Base-by-base conservation (phyloP, 1,140 invertebrate species). In the Lepidurus arcticus region DNA sequence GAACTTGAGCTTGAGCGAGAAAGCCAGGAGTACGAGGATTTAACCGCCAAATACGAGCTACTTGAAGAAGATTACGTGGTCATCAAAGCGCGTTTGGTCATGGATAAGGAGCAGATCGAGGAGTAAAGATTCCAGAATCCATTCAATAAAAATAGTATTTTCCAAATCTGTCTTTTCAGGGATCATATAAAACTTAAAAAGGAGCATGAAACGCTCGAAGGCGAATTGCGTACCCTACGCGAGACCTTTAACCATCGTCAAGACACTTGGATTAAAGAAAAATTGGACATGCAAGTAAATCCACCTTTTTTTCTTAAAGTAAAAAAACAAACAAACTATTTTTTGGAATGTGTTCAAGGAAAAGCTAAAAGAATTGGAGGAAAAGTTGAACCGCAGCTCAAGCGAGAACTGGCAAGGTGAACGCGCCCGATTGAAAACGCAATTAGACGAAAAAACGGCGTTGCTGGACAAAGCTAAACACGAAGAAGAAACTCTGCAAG, bases 51-150 rank as follows among this genome's bases (percentile, higher is more conserved):
- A 84, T 93, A 94, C 84, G 93, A 93, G 82, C 87, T 92, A 79
- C 85, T 96, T n/a, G 90, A 91, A 82, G 92, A 94, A 83, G 92
- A 94, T 82, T 92, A 92, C 81, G 91, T 93, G 0, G 88, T 92
- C 0, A 90, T 90, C 75, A 94, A 94, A 84, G 89, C 91, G 16
- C 88, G 92, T 84, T 85, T 93, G 1, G 91, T 92, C 7, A 90
- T 89, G 47, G 92, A 94, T 83, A 94, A 92, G 81, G 90, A 94
- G 87, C 88, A 88, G 53, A 81, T 92, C 44, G 88, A 90, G 81
- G 85, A 75, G 80, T 82, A 74, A 26, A 24, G 16, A 45, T 34
- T 34, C 26, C 34, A 3, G 34, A 83, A 79, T 65, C 24, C 43
- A 26, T 53, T 2, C 16, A 47, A n/a, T 21, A 75, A 0, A 75